Percentiles rank a stretch among this genome's conserved stretches.
Evolutionary conservation across 2,113 vertebrate species (phyloP).

Genomic region (Saccopteryx bilineata): DNA sequence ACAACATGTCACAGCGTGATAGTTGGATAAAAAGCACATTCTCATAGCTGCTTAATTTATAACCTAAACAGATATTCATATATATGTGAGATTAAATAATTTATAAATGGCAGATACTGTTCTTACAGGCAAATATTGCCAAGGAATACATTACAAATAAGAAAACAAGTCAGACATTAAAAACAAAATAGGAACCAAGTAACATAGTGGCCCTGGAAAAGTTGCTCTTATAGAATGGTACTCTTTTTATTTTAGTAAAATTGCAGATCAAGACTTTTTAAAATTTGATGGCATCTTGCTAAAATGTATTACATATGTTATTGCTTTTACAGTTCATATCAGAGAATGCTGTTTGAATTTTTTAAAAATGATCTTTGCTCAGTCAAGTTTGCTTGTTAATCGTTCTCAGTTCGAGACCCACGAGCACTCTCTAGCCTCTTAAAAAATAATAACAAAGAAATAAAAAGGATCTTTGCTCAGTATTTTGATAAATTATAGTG

Average conservation of each 20-base stretch:
- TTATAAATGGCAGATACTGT: background rate
- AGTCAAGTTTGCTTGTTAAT: background rate
- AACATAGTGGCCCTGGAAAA: background rate
- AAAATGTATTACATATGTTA: background rate
- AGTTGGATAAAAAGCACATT: conserved; percentile 25
- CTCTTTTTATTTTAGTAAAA: conserved; percentile 7
- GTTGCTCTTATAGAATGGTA: background rate
- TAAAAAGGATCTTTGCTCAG: conserved; percentile 3
- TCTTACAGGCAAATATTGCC: background rate
- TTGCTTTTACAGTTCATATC: background rate
- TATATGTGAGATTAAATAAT: conserved; percentile 8
- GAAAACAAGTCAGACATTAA: background rate
- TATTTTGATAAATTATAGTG: background rate
- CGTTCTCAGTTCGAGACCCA: too few relatives aligned
- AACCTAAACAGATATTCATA: background rate
- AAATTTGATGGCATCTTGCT: conserved; percentile 27
- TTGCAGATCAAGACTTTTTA: background rate
- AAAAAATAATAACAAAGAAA: too few relatives aligned
- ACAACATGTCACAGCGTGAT: background rate
- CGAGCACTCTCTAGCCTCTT: too few relatives aligned
- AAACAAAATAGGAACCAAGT: conserved; percentile 3
- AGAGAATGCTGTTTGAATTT: background rate
- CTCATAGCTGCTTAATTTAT: conserved; percentile 35
- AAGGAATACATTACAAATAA: background rate
- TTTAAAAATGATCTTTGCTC: background rate